phyloP scores from a whole-genome alignment of 2,888 invertebrate genomes.

The Chrysolina oricalcia region DNA sequence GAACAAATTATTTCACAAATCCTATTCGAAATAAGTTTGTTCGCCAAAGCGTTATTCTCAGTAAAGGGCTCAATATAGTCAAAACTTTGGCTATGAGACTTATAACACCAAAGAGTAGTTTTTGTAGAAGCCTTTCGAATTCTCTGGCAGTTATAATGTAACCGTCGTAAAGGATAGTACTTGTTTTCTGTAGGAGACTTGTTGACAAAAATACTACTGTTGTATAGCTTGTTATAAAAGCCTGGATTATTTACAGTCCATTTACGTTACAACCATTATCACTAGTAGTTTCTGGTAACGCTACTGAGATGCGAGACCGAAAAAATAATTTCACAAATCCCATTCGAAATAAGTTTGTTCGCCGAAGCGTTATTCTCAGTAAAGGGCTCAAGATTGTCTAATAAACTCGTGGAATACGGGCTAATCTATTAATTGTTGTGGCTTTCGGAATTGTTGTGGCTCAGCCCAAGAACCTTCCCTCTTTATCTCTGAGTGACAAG shows the following conservation, averaged over 20 bases:
- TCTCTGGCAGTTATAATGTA: too few species aligned
- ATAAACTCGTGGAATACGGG: conserved; percentile 41
- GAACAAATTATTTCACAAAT: background rate
- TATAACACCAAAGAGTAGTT: too few species aligned
- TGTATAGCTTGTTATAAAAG: too few species aligned
- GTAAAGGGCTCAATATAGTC: conserved; percentile 39
- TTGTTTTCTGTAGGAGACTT: too few species aligned
- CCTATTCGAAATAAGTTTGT: conserved; percentile 36
- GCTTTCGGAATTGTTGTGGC: conserved; percentile 36
- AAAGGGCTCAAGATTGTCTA: conserved; percentile 40
- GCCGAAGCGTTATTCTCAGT: conserved; percentile 21
- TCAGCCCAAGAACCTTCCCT: conserved; percentile 29
- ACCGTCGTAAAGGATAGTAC: too few species aligned
- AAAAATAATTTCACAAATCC: conserved; percentile 5
- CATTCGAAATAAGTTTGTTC: conserved; percentile 36
- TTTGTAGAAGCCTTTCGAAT: too few species aligned
- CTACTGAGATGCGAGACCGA: background rate
- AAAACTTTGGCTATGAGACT: too few species aligned
- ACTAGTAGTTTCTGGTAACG: too few species aligned
- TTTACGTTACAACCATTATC: too few species aligned
- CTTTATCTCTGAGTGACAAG: conserved; percentile 44
- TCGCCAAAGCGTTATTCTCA: conserved; percentile 19
- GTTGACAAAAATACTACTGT: too few species aligned
- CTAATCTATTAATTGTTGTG: conserved; percentile 49
- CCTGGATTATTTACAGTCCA: too few species aligned